Conservation (phyloP, 64 coral and sea anemone genomes). For the Stichodactyla helianthus region DNA sequence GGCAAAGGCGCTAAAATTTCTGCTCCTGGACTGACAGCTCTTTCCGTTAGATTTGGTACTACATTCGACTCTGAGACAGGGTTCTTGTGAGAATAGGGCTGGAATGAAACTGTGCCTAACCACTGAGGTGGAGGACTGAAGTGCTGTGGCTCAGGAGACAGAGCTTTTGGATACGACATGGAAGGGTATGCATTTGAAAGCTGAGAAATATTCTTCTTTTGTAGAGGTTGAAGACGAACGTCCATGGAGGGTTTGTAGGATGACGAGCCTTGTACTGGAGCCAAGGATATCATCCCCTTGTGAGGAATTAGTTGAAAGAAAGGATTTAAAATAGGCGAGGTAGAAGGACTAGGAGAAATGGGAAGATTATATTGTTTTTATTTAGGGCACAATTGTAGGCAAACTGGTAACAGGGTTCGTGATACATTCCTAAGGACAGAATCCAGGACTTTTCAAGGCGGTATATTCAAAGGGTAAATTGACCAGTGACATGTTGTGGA, state of each 20-base stretch:
- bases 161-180: constrained; percentile 36
- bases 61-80: constrained; percentile 57
- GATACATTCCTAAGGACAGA: too few relatives aligned
- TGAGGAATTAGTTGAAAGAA: not conserved
- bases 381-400: too few relatives aligned
- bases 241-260: constrained; percentile 67
- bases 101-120: constrained; percentile 49
- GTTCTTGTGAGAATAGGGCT: constrained; percentile 55
- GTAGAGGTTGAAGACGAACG: constrained; percentile 80
- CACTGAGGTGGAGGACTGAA: constrained; percentile 51
- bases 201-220: constrained; percentile 73
- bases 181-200: constrained; percentile 45
- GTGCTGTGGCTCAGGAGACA: constrained; percentile 42
- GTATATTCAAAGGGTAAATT: too few relatives aligned
- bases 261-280: not conserved
- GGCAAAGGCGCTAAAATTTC: constrained; percentile 66
- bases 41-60: constrained; percentile 35
- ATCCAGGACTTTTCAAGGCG: too few relatives aligned
- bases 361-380: too few relatives aligned
- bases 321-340: not conserved
- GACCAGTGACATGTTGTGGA: too few relatives aligned
- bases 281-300: not conserved
- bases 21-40: constrained; percentile 59
- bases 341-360: too few relatives aligned
- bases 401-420: too few relatives aligned